Conservation (phyloP, 2,888 invertebrate genomes). For the Myopa tessellatipennis region DNA sequence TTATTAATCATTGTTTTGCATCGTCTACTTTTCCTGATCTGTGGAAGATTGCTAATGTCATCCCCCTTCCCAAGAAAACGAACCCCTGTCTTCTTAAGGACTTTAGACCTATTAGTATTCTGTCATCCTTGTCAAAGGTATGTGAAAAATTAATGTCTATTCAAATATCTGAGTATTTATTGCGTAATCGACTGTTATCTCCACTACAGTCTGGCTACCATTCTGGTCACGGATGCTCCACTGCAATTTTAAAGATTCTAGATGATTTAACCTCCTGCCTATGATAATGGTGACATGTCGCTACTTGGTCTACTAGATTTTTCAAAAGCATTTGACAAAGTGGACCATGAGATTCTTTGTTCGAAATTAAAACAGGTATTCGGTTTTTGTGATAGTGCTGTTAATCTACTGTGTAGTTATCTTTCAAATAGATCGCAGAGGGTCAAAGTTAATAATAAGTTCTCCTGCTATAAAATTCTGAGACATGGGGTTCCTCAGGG, state of each 20-base stretch:
- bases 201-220: neutral
- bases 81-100: neutral
- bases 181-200: neutral
- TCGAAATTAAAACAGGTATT: too few relatives aligned
- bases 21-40: neutral
- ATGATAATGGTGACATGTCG: neutral
- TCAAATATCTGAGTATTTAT: neutral
- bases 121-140: neutral
- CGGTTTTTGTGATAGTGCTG: too few relatives aligned
- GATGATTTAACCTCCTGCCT: neutral
- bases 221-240: neutral
- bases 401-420: too few relatives aligned
- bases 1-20: too few relatives aligned
- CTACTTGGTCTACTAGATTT: neutral
- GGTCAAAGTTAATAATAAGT: neutral
- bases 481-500: neutral
- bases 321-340: slow-evolving; percentile 1
- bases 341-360: neutral
- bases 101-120: neutral
- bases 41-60: neutral
- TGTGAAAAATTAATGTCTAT: too few relatives aligned
- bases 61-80: neutral
- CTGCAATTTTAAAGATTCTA: neutral
- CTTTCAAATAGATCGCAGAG: neutral
- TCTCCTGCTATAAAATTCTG: neutral